Evolutionary conservation across 2,113 vertebrate genomes (phyloP).

Genomic region (Pomatostomus ruficeps): DNA sequence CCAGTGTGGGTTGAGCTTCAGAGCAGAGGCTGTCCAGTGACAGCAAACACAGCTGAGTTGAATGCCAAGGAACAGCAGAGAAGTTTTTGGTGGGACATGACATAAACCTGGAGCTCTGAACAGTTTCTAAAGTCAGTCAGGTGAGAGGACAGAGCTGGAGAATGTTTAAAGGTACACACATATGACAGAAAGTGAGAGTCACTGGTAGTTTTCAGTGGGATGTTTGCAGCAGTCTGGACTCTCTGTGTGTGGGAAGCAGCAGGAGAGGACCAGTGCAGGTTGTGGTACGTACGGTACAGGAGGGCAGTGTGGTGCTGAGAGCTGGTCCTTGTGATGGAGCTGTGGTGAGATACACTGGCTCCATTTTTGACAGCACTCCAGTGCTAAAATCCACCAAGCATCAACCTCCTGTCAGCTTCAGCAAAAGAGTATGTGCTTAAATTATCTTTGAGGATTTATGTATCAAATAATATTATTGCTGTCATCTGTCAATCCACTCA

Average conservation of each 20-base stretch:
- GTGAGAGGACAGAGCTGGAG: neutral
- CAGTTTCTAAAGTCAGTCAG: neutral
- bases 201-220: neutral
- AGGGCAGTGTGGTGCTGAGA: neutral
- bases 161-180: neutral
- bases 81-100: neutral
- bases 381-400: neutral
- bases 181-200: neutral
- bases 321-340: neutral
- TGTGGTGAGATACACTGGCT: neutral
- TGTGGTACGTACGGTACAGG: rapidly evolving
- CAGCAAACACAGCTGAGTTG: neutral
- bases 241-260: neutral
- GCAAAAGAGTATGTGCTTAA: neutral
- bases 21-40: neutral
- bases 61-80: neutral
- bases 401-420: neutral
- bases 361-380: neutral
- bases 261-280: rapidly evolving
- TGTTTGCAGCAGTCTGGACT: neutral
- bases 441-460: neutral
- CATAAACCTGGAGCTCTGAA: neutral
- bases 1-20: neutral
- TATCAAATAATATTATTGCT: neutral
- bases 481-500: neutral